These are phyloP conservation scores for Phrynosoma blainvillii DNA, from an alignment of 2,113 vertebrate genomes.

Conservation along the genomic window DNA sequence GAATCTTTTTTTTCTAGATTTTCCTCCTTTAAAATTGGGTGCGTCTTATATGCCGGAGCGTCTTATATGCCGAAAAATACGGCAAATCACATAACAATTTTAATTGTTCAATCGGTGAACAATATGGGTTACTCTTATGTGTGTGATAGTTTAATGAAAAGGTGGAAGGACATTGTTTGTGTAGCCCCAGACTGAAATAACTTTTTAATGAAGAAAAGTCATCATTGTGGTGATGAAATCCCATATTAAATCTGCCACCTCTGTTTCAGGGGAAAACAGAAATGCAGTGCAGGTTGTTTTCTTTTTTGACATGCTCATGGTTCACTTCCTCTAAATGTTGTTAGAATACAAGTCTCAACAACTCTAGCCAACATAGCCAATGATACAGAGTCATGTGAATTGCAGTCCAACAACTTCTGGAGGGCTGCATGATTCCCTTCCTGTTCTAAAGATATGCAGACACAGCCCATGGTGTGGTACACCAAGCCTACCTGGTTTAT, in stretches of 20 bases:
- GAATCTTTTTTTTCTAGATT: too few relatives aligned
- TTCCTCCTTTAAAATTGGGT: too few relatives aligned
- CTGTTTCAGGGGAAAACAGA: not conserved
- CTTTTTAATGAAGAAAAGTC: not conserved
- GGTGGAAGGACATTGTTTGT: slow-evolving; percentile 32
- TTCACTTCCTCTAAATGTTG: too few relatives aligned
- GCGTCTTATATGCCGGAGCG: too few relatives aligned
- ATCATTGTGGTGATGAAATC: too few relatives aligned
- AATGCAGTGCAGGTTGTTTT: not conserved
- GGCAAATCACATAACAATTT: slow-evolving; percentile 7
- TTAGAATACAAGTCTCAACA: too few relatives aligned
- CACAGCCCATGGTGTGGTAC: not conserved
- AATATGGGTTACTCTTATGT: slow-evolving; percentile 1
- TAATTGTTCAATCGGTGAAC: slow-evolving; percentile 26
- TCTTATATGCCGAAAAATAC: too few relatives aligned
- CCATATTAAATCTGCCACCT: not conserved
- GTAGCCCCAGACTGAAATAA: slow-evolving; percentile 45
- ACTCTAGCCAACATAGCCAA: too few relatives aligned
- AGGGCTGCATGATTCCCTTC: too few relatives aligned
- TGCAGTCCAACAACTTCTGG: too few relatives aligned
- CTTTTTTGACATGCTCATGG: too few relatives aligned
- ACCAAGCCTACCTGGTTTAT: not conserved
- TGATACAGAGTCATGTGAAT: too few relatives aligned
- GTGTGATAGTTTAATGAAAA: slow-evolving; percentile 12
- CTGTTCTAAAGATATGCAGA: not conserved